Percentiles rank a stretch among this genome's conserved stretches.
These are phyloP conservation scores for Latrodectus geometricus DNA, from an alignment of 1,140 invertebrate genomes.

Conservation along the genomic window DNA sequence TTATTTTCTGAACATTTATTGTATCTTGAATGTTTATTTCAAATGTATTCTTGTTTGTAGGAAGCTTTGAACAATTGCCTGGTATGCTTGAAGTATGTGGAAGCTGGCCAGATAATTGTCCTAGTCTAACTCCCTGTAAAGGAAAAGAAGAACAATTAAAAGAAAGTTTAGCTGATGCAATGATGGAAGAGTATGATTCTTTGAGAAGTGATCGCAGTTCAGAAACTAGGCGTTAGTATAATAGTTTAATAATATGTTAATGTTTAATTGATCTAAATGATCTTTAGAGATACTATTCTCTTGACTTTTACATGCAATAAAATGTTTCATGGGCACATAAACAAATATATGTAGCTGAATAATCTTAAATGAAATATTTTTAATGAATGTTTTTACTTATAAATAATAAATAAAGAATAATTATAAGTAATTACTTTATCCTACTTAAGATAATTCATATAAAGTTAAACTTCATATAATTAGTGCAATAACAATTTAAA, in stretches of 20 bases:
- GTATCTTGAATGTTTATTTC: not conserved
- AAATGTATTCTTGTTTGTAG: conserved; percentile 69
- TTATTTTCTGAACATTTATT: not conserved
- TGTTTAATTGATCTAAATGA: no score
- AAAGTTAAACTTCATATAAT: no score
- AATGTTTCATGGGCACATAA: no score
- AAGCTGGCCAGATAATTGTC: conserved; percentile 71
- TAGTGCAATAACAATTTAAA: no score
- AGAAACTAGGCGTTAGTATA: conserved; percentile 66
- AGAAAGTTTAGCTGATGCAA: conserved; percentile 93
- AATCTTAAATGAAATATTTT: no score
- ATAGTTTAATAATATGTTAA: not conserved
- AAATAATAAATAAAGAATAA: no score
- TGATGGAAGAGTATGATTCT: conserved; percentile 79
- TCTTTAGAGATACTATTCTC: no score
- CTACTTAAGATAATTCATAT: no score
- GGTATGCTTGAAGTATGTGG: conserved; percentile 82
- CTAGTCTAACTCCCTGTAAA: conserved; percentile 71
- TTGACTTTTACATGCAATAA: no score
- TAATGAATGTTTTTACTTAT: no score
- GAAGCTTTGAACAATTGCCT: conserved; percentile 91
- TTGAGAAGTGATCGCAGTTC: conserved; percentile 14
- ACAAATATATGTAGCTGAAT: no score
- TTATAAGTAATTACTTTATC: no score
- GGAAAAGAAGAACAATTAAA: conserved; percentile 80